These are phyloP conservation scores for Leucopsar rothschildi DNA, from an alignment of 2,113 vertebrate genomes.

Conservation along the genomic window DNA sequence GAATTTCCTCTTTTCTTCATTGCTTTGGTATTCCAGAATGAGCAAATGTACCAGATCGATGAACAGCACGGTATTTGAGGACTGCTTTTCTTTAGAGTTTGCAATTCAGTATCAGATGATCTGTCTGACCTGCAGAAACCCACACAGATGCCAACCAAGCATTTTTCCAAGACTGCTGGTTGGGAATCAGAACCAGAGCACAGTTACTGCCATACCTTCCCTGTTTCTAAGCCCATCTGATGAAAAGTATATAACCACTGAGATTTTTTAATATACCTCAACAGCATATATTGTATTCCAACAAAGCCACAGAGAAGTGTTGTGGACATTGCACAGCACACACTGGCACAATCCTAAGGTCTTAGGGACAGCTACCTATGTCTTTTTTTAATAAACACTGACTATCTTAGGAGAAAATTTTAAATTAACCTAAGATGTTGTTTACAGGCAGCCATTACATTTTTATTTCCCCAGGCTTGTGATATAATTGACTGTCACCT, in stretches of 20 bases:
- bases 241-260: background rate
- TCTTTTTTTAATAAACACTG: conserved; percentile 26
- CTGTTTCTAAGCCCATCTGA: background rate
- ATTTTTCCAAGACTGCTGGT: background rate
- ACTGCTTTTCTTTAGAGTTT: background rate
- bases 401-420: conserved; percentile 7
- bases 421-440: background rate
- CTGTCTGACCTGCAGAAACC: background rate
- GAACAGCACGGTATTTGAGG: background rate
- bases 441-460: background rate
- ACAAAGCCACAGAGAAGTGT: background rate
- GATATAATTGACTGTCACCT: background rate
- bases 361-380: background rate
- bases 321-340: background rate
- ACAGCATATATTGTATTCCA: background rate
- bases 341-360: background rate
- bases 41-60: background rate
- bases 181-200: background rate
- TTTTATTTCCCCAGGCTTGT: conserved; percentile 45
- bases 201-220: background rate
- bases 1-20: background rate
- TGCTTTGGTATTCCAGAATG: background rate
- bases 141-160: background rate
- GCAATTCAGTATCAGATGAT: background rate
- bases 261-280: background rate